Base-by-base conservation (phyloP, 2,888 invertebrate species). In the Stictocephala bisonia region DNA sequence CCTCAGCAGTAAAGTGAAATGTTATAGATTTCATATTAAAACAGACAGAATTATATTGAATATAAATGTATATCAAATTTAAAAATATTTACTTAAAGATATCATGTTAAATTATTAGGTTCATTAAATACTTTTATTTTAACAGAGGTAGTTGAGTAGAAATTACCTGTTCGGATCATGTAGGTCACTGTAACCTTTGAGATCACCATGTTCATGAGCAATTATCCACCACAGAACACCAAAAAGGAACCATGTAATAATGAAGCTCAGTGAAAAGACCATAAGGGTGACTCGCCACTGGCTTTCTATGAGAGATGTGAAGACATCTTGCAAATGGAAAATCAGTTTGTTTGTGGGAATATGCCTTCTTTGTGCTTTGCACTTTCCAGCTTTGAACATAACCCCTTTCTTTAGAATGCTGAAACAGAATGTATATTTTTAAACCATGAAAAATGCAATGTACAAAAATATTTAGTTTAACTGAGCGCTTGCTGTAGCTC, bases 181-280 rank as follows among this genome's bases (percentile, higher is more conserved):
- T 15, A 40, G 29, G 2, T 74, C 73, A n/a, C n/a, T n/a, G 3
- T 72, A 72, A 2, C 48, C 69, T 31, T 50, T 35, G n/a, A 92
- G 87, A 81, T 95, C 95, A 0, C 93, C 93, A 81, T 93, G 92
- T 1, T 89, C 86, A 80, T 90, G 91, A 0, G 92, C 89, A 18
- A 92, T 89, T 20, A 92, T 85, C 85, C 91, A 93, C 90, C 94
- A 95, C 76, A 94, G 86, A 7, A 88, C 86, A 0, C 92, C 94
- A 82, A 95, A 95, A 11, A 90, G 79, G 22, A 93, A 84, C 95
- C 95, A 96, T 82, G 92, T 91, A 11, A 89, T 80, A 78, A 91
- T 87, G 82, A 92, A 92, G 0, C 87, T 86, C 6, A 87, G 79
- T 40, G 89, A 85, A 82, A 93, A 89, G 18, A 90, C 83, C 0